Evolutionary conservation across 2,888 invertebrate species (phyloP), one percentile per base, ranked within the genome.

Genomic region (Osmoderma eremita): DNA sequence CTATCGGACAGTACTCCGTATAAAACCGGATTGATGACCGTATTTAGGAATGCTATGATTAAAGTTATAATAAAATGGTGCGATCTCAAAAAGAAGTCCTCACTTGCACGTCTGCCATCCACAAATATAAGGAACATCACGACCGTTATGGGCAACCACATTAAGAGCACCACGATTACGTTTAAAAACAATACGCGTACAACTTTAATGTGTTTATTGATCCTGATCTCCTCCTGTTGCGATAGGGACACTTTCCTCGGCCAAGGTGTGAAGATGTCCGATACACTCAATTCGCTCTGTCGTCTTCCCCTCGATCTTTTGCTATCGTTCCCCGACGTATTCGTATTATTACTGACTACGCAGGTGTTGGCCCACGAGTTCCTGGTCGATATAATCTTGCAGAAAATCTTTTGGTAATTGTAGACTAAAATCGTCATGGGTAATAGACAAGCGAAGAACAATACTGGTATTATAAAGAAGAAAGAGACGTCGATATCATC

Each of bases 111-210:
- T 18, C 82, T 79, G 1, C 86, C 86, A 72, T 87, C 86, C 41
- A 85, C 73, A 72, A 85, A 86, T 63, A 87, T 86, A 42, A 87
- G 79, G 38, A 85, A 73, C 84, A 86, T 84, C 13, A 86, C 77
- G 1, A 84, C 75, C 0, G 85, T 85, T 68, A 86, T 86, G 0
- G 86, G 86, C 42, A 86, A 74, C 86, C 86, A 87, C 86, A 86
- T 87, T 10, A 85, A 75, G n/a, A 86, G 78, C 1, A 87, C 86
- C 2, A 85, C 83, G 2, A 85, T 75, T 10, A 87, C 86, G 75
- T 86, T 87, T 45, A 86, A 76, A 61, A 85, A 80, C 24, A 87
- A 77, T 20, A 86, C 81, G 41, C 86, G 78, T 0, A 87, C 85
- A 17, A 86, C 86, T 53, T 84, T 80, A 17, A 86, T 78, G 75